These are phyloP conservation scores for Saturnia japonica DNA, from an alignment of 2,888 invertebrate genomes.

Conservation along the genomic window DNA sequence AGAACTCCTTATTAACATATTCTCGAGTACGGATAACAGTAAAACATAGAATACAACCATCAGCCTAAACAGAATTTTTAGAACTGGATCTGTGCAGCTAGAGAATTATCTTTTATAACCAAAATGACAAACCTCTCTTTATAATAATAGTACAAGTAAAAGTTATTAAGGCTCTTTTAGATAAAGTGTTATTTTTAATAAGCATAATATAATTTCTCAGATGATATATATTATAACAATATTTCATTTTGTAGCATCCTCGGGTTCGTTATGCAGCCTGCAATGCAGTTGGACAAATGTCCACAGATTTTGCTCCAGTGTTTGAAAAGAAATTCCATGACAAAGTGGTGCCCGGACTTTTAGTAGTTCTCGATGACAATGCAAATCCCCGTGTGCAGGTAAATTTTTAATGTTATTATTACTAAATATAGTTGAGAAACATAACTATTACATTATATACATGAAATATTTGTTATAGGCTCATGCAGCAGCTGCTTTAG, in stretches of 20 bases:
- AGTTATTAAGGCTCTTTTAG: too few relatives aligned
- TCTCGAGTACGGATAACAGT: too few relatives aligned
- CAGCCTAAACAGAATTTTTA: too few relatives aligned
- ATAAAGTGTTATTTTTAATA: too few relatives aligned
- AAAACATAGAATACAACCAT: too few relatives aligned
- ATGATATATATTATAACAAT: background rate
- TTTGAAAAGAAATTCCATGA: conserved; percentile 99
- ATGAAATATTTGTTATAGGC: conserved; percentile 69
- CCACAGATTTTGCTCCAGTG: conserved; percentile 97
- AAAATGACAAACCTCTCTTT: too few relatives aligned
- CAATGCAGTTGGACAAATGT: conserved; percentile 99
- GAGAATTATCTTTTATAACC: too few relatives aligned
- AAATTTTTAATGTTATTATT: background rate
- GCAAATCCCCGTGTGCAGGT: conserved; percentile 96
- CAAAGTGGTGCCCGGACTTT: conserved; percentile 94
- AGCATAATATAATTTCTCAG: too few relatives aligned
- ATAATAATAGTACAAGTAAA: too few relatives aligned
- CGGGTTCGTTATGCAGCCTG: conserved; percentile 98
- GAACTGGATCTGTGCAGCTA: too few relatives aligned
- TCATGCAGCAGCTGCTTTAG: conserved; percentile 95
- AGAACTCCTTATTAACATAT: too few relatives aligned
- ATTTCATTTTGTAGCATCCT: conserved; percentile 84
- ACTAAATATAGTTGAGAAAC: background rate
- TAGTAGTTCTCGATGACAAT: conserved; percentile 94
- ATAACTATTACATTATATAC: background rate